Base-by-base conservation (phyloP, 2,797 vertebrate genomes). In the Momotus momota region DNA sequence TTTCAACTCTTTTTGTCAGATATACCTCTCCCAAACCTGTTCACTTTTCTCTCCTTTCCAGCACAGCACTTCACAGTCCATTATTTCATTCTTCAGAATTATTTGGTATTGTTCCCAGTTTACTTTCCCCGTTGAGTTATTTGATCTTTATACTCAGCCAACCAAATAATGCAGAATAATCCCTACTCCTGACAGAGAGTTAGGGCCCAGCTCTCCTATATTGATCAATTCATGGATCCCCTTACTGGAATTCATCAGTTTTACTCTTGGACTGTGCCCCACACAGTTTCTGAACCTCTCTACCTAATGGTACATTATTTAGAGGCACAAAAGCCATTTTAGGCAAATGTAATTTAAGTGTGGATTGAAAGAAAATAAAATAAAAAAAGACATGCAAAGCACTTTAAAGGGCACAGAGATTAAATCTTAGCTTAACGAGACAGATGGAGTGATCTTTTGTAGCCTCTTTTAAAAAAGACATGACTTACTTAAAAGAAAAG, bases 101-200 rank as follows among this genome's bases (percentile, higher is more conserved):
- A 82, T 74, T 94, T 94, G 90, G 55, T 81, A 7, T 69, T 84
- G 78, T 86, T 86, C 90, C 91, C 88, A 89, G 71, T 64, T 92
- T 92, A 77, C 80, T 90, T 91, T 93, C 60, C 88, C 83, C 2
- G 2, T 46, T 81, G 71, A 94, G 41, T 92, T 93, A 81, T 95
- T 96, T 83, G 81, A 92, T 96, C 83, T 75, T 69, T 90, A 80
- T 70, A 46, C 52, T 69, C 33, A 94, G 78, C 78, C 94, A 96
- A 81, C 65, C 58, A 83, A 94, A 89, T 86, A 93, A 94, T 86
- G 79, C 81, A 85, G 88, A 95, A 87, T 87, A 89, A 85, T 89
- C 41, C 6, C 71, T 55, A n/a, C 23, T 82, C 29, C 25, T 79
- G 66, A 65, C 75, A 88, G 57, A 83, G 57, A 67, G 21, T 65